phyloP scores from a whole-genome alignment of 2,888 invertebrate species.

The Polietes domitor region DNA sequence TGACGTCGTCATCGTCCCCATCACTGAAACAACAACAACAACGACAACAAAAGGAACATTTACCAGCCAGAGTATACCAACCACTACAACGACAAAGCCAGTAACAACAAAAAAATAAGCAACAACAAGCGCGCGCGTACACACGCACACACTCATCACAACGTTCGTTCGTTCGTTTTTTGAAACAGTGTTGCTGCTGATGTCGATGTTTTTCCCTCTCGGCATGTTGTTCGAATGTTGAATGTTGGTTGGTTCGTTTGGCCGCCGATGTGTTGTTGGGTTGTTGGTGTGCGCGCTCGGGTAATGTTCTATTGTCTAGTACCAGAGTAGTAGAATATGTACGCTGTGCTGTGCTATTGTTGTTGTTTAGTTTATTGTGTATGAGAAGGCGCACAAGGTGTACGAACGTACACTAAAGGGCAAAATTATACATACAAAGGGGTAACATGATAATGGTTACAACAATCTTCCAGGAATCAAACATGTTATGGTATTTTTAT shows the following conservation, averaged over 20 bases:
- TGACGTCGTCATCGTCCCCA: conserved; percentile 45
- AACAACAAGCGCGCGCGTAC: no score
- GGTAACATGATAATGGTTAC: no score
- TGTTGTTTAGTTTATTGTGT: conserved; percentile 26
- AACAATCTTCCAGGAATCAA: no score
- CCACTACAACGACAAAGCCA: background rate
- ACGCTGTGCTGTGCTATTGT: background rate
- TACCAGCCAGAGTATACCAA: background rate
- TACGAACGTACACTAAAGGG: background rate
- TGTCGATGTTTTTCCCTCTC: background rate
- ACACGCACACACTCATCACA: background rate
- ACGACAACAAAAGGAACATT: no score
- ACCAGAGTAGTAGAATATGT: conserved; percentile 37
- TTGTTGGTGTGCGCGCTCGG: conserved; percentile 19
- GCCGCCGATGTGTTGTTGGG: conserved; percentile 33
- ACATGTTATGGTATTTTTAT: no score
- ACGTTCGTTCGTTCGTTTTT: background rate
- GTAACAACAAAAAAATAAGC: conserved; percentile 14
- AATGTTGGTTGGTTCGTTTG: background rate
- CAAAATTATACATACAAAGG: background rate
- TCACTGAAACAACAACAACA: conserved; percentile 12
- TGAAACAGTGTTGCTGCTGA: conserved; percentile 6
- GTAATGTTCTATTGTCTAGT: conserved; percentile 47
- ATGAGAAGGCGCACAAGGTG: background rate
- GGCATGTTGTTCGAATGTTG: background rate